Conservation (phyloP, 2,113 vertebrate species). For the Chaenogobius annularis region DNA sequence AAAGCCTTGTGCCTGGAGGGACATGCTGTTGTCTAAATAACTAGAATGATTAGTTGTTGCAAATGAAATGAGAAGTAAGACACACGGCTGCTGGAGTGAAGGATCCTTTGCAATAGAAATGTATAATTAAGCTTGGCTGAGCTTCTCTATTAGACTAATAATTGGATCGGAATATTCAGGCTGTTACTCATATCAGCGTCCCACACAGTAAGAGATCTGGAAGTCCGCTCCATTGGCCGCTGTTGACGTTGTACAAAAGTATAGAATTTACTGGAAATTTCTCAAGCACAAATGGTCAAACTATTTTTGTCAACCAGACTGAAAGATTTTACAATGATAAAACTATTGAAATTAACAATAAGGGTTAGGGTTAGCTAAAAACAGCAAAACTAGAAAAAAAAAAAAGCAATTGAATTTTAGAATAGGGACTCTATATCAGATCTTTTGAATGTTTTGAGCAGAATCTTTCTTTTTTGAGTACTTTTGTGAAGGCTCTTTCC, state of each 20-base stretch:
- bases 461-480: too few relatives aligned
- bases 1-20: neutral
- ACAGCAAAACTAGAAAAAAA: neutral
- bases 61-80: neutral
- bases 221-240: neutral
- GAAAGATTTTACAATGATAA: too few relatives aligned
- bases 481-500: too few relatives aligned
- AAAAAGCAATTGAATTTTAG: neutral
- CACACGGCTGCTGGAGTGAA: neutral
- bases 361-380: too few relatives aligned
- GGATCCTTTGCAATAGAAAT: conserved; percentile 3
- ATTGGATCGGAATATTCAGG: conserved; percentile 2
- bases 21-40: neutral
- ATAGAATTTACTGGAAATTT: neutral
- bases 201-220: conserved; percentile 5
- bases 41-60: neutral
- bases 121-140: conserved; percentile 2
- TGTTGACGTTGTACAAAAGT: neutral
- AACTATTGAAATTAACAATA: neutral
- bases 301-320: neutral
- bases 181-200: neutral
- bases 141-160: conserved; percentile 5
- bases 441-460: neutral
- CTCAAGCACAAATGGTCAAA: neutral
- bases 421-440: neutral